Conservation (phyloP, 2,888 invertebrate genomes). For the Caenorhabditis afra region DNA sequence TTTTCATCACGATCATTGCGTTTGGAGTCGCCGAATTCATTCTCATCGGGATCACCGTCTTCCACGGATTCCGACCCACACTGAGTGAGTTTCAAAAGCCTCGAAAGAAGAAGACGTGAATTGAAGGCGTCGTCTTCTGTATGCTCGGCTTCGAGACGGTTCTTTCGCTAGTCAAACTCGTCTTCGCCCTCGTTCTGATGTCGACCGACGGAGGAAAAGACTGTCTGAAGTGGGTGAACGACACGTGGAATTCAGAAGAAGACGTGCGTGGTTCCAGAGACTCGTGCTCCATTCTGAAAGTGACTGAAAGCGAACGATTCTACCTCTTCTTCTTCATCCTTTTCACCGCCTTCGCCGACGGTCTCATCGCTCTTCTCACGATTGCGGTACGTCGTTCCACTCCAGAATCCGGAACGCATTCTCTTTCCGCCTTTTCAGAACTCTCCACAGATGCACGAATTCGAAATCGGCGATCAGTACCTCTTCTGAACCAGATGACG, state of each 20-base stretch:
- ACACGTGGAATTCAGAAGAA: background rate
- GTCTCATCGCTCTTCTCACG: constrained; percentile 34
- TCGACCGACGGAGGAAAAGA: constrained; percentile 44
- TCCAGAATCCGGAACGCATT: background rate
- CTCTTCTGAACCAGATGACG: constrained; percentile 19
- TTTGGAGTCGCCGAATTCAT: constrained; percentile 43
- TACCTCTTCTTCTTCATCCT: constrained; percentile 44
- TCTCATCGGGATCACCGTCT: constrained; percentile 31
- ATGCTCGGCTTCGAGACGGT: constrained; percentile 44
- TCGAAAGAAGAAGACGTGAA: too few species aligned
- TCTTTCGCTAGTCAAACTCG: constrained; percentile 26
- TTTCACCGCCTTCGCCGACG: constrained; percentile 30
- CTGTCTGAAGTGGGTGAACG: constrained; percentile 19
- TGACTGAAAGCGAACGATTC: constrained; percentile 26
- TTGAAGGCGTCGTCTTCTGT: constrained; percentile 49
- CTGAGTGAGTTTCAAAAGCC: constrained; percentile 22
- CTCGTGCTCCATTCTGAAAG: constrained; percentile 22
- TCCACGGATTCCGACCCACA: constrained; percentile 38
- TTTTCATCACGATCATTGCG: constrained; percentile 46
- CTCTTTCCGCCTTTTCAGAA: constrained; percentile 26
- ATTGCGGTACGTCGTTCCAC: constrained; percentile 32
- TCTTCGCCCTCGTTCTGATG: constrained; percentile 46
- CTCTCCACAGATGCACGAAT: constrained; percentile 57
- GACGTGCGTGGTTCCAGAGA: background rate
- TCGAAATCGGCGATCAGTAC: constrained; percentile 50